A percentile compares a stretch with the other conserved stretches of the same genome.
Evolutionary conservation across 2,888 invertebrate genomes (phyloP).

Genomic region (Cylindroiulus punctatus): DNA sequence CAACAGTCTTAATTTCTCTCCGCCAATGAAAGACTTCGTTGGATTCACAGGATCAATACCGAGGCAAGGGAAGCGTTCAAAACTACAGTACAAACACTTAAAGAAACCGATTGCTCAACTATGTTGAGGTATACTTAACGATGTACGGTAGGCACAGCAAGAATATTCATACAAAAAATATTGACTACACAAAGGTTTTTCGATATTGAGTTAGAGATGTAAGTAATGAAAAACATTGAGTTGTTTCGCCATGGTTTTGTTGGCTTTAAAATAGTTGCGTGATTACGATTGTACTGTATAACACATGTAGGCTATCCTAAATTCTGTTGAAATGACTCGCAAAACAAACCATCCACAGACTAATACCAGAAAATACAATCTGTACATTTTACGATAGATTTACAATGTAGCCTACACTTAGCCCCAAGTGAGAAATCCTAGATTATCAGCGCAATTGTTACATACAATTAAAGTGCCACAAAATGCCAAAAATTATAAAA

Average conservation of each 20-base stretch:
- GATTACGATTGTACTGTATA: neutral
- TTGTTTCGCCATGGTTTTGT: slow-evolving; percentile 16
- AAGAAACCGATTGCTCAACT: neutral
- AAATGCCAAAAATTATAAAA: too few species aligned
- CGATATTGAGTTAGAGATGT: neutral
- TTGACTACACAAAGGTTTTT: neutral
- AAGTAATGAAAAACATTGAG: slow-evolving; percentile 19
- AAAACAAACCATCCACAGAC: neutral
- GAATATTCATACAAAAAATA: neutral
- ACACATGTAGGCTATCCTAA: neutral
- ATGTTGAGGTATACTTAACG: neutral
- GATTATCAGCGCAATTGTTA: too few species aligned
- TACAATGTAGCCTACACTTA: too few species aligned
- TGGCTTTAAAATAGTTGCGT: neutral
- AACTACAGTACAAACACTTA: neutral
- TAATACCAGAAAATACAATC: too few species aligned
- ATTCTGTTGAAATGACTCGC: neutral
- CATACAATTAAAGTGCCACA: too few species aligned
- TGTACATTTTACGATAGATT: too few species aligned
- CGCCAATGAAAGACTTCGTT: neutral
- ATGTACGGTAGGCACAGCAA: too few species aligned
- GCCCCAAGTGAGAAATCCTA: too few species aligned
- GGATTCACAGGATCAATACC: neutral
- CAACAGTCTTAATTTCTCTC: slow-evolving; percentile 16
- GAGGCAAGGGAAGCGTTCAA: neutral